phyloP scores from a whole-genome alignment of 2,888 invertebrate species.

The Loripinus fragilis region DNA sequence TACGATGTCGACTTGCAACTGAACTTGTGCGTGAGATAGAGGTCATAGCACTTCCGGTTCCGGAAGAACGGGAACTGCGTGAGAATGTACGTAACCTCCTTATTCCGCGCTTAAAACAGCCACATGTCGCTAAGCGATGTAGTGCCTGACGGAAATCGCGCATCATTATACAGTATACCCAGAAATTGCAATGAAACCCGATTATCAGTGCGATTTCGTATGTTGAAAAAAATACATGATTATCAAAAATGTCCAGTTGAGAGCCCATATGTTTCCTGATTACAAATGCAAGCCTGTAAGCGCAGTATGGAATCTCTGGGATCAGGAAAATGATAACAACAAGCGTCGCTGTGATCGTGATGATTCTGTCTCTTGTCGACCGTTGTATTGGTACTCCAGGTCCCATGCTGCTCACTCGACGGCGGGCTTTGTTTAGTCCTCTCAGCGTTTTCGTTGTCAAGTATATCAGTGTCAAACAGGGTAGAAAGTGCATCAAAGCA shows the following conservation, averaged over 20 bases:
- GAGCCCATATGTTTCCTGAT: conserved; percentile 4
- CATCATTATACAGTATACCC: conserved; percentile 60
- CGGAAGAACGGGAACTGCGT: conserved; percentile 12
- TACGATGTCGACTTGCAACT: conserved; percentile 38
- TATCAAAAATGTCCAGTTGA: neutral
- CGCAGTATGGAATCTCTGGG: conserved; percentile 50
- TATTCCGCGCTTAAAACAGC: conserved; percentile 2
- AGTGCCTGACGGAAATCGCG: conserved; percentile 41
- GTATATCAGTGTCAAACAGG: conserved; percentile 31
- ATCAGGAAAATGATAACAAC: conserved; percentile 50
- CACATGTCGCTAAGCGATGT: conserved; percentile 21
- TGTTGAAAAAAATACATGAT: conserved; percentile 33
- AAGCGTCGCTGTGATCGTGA: conserved; percentile 42
- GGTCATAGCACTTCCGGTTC: conserved; percentile 22
- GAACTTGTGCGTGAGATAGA: conserved; percentile 44
- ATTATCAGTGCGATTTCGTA: conserved; percentile 43
- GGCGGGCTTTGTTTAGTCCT: conserved; percentile 32
- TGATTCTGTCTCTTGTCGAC: conserved; percentile 43
- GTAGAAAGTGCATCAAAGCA: conserved; percentile 39
- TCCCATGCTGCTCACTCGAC: conserved; percentile 32
- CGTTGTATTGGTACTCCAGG: conserved; percentile 19
- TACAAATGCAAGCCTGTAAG: conserved; percentile 36
- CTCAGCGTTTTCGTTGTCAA: conserved; percentile 40
- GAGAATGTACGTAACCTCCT: conserved; percentile 28
- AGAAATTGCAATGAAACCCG: conserved; percentile 50